A percentile compares a stretch with the other conserved stretches of the same genome.
Conservation (phyloP, 2,888 invertebrate species). For the Acheta domesticus region DNA sequence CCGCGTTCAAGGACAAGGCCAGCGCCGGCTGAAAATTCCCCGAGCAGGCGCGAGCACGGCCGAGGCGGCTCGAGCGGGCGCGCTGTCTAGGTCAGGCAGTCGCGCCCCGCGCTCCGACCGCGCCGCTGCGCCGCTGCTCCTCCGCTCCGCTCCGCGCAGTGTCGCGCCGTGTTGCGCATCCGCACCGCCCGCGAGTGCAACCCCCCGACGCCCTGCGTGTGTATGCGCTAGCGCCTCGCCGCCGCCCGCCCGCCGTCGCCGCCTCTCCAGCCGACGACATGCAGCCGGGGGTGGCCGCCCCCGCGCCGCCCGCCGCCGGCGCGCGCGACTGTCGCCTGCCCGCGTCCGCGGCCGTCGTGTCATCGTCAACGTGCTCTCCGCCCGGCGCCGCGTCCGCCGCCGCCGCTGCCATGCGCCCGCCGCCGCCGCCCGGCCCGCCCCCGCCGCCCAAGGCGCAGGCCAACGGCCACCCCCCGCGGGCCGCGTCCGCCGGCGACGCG, state of each 20-base stretch:
- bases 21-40: slow-evolving; percentile 35
- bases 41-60: slow-evolving; percentile 30
- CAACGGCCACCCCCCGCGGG: slow-evolving; percentile 51
- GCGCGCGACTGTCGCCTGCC: slow-evolving; percentile 41
- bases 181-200: too few species aligned
- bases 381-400: slow-evolving; percentile 42
- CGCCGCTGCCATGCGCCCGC: slow-evolving; percentile 25
- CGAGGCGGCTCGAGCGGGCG: slow-evolving; percentile 22
- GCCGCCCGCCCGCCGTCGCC: slow-evolving; percentile 22
- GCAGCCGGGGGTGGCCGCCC: slow-evolving; percentile 46
- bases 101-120: slow-evolving; percentile 23
- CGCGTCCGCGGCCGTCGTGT: slow-evolving; percentile 39
- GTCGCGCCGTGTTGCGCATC: slow-evolving; percentile 24
- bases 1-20: slow-evolving; percentile 46
- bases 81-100: slow-evolving; percentile 31
- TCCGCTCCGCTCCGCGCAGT: slow-evolving; percentile 22
- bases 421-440: slow-evolving; percentile 43
- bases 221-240: not conserved
- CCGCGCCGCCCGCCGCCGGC: slow-evolving; percentile 46
- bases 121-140: slow-evolving; percentile 20
- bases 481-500: slow-evolving; percentile 52
- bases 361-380: slow-evolving; percentile 34
- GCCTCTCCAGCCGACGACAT: slow-evolving; percentile 35
- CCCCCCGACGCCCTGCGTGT: not conserved
- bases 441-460: slow-evolving; percentile 23